A percentile compares a stretch with the other conserved stretches of the same genome.
Evolutionary conservation across 2,113 vertebrate genomes (phyloP).

Genomic region (Ctenodactylus gundi): DNA sequence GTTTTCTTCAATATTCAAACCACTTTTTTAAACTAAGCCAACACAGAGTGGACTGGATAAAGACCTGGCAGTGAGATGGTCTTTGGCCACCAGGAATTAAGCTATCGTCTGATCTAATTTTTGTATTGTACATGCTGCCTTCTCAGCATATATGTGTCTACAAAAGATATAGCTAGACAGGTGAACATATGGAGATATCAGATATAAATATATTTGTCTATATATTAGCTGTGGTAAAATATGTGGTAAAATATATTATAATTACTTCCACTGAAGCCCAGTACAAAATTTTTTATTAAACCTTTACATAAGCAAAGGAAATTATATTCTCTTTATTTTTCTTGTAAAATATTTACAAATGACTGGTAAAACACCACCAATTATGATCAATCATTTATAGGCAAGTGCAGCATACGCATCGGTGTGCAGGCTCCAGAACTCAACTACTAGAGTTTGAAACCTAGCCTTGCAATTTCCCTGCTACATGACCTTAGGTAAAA

Average conservation of each 20-base stretch:
- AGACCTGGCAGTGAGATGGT: not conserved
- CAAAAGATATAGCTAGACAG: not conserved
- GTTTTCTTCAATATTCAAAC: not conserved
- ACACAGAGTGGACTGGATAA: not conserved
- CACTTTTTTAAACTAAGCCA: slow-evolving; percentile 40
- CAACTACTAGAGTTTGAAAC: not conserved
- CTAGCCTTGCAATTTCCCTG: not conserved
- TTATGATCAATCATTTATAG: not conserved
- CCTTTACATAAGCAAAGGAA: slow-evolving; percentile 2
- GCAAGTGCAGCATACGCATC: not conserved
- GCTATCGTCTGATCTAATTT: not conserved
- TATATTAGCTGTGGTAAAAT: slow-evolving; percentile 2
- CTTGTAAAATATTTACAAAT: slow-evolving; percentile 15
- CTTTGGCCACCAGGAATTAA: not conserved
- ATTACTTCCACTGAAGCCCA: not conserved
- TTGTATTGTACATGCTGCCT: not conserved
- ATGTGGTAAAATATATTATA: not conserved
- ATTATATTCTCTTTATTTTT: not conserved
- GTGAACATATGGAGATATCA: not conserved
- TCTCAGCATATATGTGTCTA: not conserved
- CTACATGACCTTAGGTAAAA: not conserved
- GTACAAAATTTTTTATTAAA: slow-evolving; percentile 15
- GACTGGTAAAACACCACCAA: not conserved
- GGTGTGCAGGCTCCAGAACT: not conserved
- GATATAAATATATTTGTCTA: not conserved